These are phyloP conservation scores for Dermatemys mawii DNA, from an alignment of 2,113 vertebrate genomes.

Conservation along the genomic window DNA sequence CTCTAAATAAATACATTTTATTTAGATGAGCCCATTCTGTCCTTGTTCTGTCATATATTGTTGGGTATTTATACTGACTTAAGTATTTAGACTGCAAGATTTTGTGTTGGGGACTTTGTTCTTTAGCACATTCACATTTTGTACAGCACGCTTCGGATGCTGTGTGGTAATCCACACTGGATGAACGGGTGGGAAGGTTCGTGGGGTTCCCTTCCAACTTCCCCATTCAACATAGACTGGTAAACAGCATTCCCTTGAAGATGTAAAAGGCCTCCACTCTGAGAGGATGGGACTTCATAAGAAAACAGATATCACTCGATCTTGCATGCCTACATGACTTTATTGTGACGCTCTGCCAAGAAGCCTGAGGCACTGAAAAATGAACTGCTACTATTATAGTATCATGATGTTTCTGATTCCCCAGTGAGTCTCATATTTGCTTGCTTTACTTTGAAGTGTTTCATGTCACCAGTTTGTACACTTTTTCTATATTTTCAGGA, in stretches of 20 bases:
- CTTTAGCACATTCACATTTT: background rate
- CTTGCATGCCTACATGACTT: slow-evolving; percentile 66
- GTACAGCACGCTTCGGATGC: background rate
- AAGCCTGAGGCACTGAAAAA: slow-evolving; percentile 71
- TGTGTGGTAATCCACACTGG: background rate
- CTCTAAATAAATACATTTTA: background rate
- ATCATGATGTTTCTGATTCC: slow-evolving; percentile 69
- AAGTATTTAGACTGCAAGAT: background rate
- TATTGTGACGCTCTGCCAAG: slow-evolving; percentile 59
- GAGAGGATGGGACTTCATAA: slow-evolving; percentile 9
- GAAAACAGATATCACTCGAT: slow-evolving; percentile 58
- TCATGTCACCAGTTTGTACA: slow-evolving; percentile 43
- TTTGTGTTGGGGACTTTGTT: background rate
- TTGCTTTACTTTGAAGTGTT: slow-evolving; percentile 71
- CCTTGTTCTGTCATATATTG: background rate
- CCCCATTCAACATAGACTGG: accelerated
- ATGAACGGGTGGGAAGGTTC: background rate
- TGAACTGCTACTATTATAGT: slow-evolving; percentile 63
- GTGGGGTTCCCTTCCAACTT: background rate
- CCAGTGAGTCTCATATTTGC: slow-evolving; percentile 67
- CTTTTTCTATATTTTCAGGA: slow-evolving; percentile 15
- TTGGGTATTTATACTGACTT: background rate
- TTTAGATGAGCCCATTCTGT: background rate
- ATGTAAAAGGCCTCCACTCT: slow-evolving; percentile 44
- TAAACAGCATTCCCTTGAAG: slow-evolving; percentile 48